Percentiles rank a stretch among this genome's conserved stretches.
Conservation (phyloP, 2,888 invertebrate species). For the Parasteatoda lunata region DNA sequence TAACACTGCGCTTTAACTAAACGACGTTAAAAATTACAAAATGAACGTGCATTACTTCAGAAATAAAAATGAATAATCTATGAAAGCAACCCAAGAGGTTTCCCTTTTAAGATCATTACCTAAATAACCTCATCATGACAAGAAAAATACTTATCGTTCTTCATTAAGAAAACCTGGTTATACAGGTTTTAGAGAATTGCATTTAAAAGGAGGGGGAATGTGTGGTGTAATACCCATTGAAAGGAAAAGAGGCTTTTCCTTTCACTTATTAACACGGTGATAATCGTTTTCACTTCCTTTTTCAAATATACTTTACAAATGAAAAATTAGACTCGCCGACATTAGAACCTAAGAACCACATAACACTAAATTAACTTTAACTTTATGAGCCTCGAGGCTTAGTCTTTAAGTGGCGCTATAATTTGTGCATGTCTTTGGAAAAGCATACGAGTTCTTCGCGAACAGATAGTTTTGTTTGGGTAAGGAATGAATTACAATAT, state of each 20-base stretch:
- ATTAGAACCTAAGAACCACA: conserved; percentile 52
- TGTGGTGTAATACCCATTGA: conserved; percentile 17
- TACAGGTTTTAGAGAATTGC: conserved; percentile 10
- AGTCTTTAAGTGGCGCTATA: conserved; percentile 52
- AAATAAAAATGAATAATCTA: conserved; percentile 34
- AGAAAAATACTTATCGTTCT: conserved; percentile 52
- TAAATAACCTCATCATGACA: conserved; percentile 26
- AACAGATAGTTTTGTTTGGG: not conserved
- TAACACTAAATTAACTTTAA: conserved; percentile 64
- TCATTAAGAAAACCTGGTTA: conserved; percentile 40
- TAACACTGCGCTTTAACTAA: not conserved
- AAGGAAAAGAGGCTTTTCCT: conserved; percentile 15
- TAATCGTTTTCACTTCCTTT: conserved; percentile 63
- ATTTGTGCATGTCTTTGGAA: conserved; percentile 37
- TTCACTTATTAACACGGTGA: conserved; percentile 50
- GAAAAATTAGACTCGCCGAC: conserved; percentile 56
- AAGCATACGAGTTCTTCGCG: conserved; percentile 4
- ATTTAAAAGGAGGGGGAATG: conserved; percentile 25
- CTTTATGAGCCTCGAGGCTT: conserved; percentile 52
- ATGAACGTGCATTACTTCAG: conserved; percentile 35
- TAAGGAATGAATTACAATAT: conserved; percentile 48
- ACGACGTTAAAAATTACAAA: conserved; percentile 9
- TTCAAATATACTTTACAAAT: conserved; percentile 58
- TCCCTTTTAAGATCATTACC: conserved; percentile 34
- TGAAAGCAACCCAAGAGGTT: conserved; percentile 27